A percentile compares a stretch with the other conserved stretches of the same genome.
phyloP scores from a whole-genome alignment of 2,113 vertebrate genomes.

The Galbula dea region DNA sequence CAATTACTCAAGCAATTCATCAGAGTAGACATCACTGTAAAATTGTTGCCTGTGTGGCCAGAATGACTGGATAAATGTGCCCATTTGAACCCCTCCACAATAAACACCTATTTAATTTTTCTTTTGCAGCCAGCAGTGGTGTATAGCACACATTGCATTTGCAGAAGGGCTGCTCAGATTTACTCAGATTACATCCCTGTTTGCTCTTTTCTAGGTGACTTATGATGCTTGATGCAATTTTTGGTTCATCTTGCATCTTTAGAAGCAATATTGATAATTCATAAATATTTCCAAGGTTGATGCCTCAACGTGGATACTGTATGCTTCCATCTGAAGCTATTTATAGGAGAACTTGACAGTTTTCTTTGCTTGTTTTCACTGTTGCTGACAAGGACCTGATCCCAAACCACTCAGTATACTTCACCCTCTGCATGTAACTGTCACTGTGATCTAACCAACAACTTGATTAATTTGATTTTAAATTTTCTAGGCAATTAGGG shows the following conservation, averaged over 20 bases:
- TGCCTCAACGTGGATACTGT: neutral
- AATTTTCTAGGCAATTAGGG: neutral
- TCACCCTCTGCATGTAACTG: neutral
- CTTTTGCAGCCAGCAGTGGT: neutral
- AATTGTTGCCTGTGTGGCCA: neutral
- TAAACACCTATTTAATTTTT: neutral
- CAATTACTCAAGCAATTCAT: neutral
- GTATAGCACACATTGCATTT: neutral
- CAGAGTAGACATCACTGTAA: neutral
- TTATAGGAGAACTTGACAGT: neutral
- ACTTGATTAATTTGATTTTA: neutral
- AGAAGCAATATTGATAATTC: neutral
- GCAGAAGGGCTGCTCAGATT: neutral
- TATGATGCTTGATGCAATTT: neutral
- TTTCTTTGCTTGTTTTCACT: neutral
- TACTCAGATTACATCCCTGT: neutral
- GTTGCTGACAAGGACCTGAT: neutral
- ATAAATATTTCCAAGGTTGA: constrained; percentile 22
- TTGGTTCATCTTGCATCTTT: neutral
- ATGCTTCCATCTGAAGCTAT: neutral
- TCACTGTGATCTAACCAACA: neutral
- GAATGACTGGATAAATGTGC: neutral
- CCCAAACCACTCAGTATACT: neutral
- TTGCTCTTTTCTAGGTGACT: constrained; percentile 10
- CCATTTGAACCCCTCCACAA: neutral